These are phyloP conservation scores for Chaetophractus vellerosus DNA, from an alignment of 2,797 vertebrate species.

Conservation along the genomic window DNA sequence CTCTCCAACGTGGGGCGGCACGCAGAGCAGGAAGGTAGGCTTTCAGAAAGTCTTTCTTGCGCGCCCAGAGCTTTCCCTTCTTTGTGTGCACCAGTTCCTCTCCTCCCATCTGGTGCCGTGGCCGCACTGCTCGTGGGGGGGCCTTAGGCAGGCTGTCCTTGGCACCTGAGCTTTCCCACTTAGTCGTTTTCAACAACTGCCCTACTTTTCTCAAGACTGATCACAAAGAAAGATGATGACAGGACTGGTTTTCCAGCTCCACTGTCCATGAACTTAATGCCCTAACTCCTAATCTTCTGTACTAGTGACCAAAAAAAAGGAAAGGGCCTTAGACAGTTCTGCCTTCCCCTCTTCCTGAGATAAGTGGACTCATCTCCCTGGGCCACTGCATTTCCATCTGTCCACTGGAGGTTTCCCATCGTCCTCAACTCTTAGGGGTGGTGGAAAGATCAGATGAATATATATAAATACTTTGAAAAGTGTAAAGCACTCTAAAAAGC, in stretches of 20 bases:
- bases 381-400: neutral
- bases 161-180: neutral
- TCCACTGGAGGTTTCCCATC: neutral
- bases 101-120: neutral
- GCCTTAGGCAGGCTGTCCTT: neutral
- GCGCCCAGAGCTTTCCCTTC: neutral
- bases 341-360: neutral
- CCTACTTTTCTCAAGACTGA: neutral
- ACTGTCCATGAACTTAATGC: neutral
- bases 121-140: neutral
- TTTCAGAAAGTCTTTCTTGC: neutral
- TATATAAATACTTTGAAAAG: neutral
- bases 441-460: neutral
- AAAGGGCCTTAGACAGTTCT: too few relatives aligned
- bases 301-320: neutral
- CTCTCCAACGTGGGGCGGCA: neutral
- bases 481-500: neutral
- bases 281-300: neutral
- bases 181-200: neutral
- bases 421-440: neutral
- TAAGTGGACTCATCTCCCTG: neutral
- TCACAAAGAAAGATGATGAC: neutral
- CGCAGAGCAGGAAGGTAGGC: slow-evolving; percentile 69
- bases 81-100: neutral
- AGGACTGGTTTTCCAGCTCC: neutral